These are phyloP conservation scores for Pituophis catenifer DNA, from an alignment of 2,113 vertebrate species.

Conservation along the genomic window DNA sequence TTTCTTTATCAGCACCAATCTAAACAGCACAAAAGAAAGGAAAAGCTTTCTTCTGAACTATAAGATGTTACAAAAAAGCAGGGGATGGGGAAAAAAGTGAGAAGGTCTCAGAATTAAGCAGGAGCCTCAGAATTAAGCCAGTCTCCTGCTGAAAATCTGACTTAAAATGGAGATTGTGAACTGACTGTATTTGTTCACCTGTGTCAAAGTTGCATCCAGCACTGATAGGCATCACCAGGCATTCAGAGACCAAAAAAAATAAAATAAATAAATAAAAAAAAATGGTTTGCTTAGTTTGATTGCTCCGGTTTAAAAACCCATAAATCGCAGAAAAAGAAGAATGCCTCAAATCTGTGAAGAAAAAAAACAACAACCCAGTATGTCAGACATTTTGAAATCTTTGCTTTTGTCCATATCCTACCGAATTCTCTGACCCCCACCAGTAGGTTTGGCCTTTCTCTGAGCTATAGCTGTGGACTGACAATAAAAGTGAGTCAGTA, in stretches of 20 bases:
- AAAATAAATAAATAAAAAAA: neutral
- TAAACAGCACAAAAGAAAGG: neutral
- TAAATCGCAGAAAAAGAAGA: neutral
- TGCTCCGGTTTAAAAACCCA: neutral
- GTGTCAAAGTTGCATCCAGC: neutral
- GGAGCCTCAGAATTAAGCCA: neutral
- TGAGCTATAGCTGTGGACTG: neutral
- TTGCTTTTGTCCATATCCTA: neutral
- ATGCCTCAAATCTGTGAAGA: neutral
- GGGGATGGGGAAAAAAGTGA: neutral
- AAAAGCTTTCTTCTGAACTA: neutral
- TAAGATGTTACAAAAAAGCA: neutral
- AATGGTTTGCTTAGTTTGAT: neutral
- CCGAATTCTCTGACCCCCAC: neutral
- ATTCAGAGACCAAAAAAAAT: neutral
- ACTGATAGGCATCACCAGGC: neutral
- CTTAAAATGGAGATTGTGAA: neutral
- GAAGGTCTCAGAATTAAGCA: neutral
- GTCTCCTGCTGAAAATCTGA: neutral
- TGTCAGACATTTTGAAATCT: neutral
- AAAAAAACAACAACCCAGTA: neutral
- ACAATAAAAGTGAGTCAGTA: neutral
- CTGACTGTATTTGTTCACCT: neutral
- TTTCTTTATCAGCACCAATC: neutral
- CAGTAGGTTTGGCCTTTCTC: neutral